Base-by-base conservation (phyloP, 2,888 invertebrate species). In the Graphium colonna region DNA sequence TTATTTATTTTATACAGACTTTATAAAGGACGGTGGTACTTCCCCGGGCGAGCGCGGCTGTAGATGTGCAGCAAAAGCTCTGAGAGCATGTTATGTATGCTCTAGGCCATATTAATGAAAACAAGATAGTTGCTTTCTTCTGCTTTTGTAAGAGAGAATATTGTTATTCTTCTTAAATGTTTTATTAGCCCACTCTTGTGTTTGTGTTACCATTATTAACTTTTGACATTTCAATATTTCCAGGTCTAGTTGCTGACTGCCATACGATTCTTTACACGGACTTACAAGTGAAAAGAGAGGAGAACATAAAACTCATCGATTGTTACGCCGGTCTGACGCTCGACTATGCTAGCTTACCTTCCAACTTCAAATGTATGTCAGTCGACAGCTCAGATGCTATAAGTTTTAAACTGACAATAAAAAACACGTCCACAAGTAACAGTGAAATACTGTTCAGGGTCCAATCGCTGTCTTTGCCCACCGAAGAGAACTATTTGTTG, bases 211-310 rank as follows among this genome's bases (percentile, higher is more conserved):
- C n/a, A n/a, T n/a, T n/a, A n/a, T n/a, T n/a, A n/a, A n/a, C n/a
- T n/a, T n/a, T n/a, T n/a, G n/a, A n/a, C n/a, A n/a, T n/a, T 33
- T 10, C 9, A 9, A n/a, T 39, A 56, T 56, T 91, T 91, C 0
- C 83, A 95, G 95, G 95, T 65, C 84, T 95, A 44, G 91, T 92
- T 9, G 91, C 92, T 13, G 89, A 91, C 43, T 94, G 94, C 68
- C 92, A 92, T 59, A 93, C 94, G 2, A 81, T 93, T 53, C 72
- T 94, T 28, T 90, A 93, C 61, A 92, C 93, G 43, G 93, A 94
- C 73, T 81, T 94, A 67, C 91, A 91, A 67, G 85, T 93, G 9
- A 91, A 91, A 67, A 79, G 72, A 59, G 83, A 79, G 28, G 82
- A 77, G 10, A 67, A 87, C 5, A 79, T 84, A 8, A 64, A 70